Base-by-base conservation (phyloP, 1,140 invertebrate genomes). In the Ladona fulva region DNA sequence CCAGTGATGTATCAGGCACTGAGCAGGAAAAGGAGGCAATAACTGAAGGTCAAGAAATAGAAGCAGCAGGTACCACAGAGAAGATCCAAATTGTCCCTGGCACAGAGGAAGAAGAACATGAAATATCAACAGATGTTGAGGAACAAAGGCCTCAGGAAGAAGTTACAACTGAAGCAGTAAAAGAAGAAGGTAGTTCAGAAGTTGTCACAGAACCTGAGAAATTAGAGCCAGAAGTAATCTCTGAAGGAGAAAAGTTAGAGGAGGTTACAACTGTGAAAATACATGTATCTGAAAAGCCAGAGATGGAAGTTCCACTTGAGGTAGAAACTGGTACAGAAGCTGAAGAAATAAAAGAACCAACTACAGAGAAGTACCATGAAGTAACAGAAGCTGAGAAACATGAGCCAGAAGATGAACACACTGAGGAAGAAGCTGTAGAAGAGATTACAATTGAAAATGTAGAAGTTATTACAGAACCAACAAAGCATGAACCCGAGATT, bases 101-200 rank as follows among this genome's bases (percentile, higher is more conserved):
- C 29, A 6, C 79, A 79, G 76, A 80, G 80, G 78, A 80, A 74
- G 25, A 77, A 77, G n/a, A 25, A 44, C 77, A 76, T 52, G 77
- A 80, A 74, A 76, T 80, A 78, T 77, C 42, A 80, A 42, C 80
- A 73, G 78, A 79, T 77, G 25, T 24, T 52, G 77, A 59, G 42
- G 76, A 81, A 78, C 74, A 75, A 22, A 76, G 76, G 66, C 14
- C 66, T 74, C 37, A 73, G 29, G 78, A 73, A 37, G 81, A 83
- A 73, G 75, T 29, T 29, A 59, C 59, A 25, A 44, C 42, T 77
- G 52, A 24, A 77, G 37, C 42, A 77, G 75, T 0, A 25, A 19
- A 52, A 76, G 24, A 66, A 29, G 76, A 79, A 19, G n/a, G n/a
- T 10, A 19, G 1, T 24, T 66, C 52, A 16, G 52, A 66, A 12